These are phyloP conservation scores for Gnathonemus longibarbis DNA, from an alignment of 2,113 vertebrate genomes.

Conservation along the genomic window DNA sequence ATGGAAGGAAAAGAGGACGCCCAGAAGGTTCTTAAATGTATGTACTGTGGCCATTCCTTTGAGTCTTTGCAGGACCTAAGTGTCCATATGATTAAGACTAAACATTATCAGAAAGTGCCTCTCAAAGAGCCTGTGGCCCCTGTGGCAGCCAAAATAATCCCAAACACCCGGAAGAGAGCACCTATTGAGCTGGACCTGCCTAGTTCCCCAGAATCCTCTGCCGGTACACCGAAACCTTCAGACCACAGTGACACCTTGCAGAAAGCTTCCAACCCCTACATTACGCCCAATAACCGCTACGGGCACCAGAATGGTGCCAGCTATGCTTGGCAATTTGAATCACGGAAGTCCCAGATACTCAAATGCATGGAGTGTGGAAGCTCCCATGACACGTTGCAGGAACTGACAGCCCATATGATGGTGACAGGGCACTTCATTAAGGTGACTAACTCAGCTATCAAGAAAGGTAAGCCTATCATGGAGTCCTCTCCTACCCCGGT, in stretches of 20 bases:
- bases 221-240: constrained; percentile 70
- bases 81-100: constrained; percentile 99
- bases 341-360: constrained; percentile 88
- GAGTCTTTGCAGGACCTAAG: constrained; percentile 97
- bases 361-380: constrained; percentile 96
- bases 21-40: constrained; percentile 95
- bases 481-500: constrained; percentile 67
- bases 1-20: constrained; percentile 98
- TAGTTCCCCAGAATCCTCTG: constrained; percentile 75
- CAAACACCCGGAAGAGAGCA: constrained; percentile 77
- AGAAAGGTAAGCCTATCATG: constrained; percentile 78
- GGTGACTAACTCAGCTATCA: constrained; percentile 80
- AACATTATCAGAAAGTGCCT: constrained; percentile 99
- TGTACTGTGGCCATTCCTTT: constrained; percentile 98
- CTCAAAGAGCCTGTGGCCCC: constrained; percentile 94
- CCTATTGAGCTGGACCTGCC: constrained; percentile 78
- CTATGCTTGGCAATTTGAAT: constrained; percentile 89
- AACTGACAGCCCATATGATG: constrained; percentile 96
- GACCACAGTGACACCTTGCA: constrained; percentile 68
- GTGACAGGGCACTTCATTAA: constrained; percentile 94
- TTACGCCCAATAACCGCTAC: constrained; percentile 73
- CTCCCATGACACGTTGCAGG: constrained; percentile 88
- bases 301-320: constrained; percentile 88
- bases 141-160: constrained; percentile 83
- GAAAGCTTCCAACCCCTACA: constrained; percentile 76